Base-by-base conservation (phyloP, 2,797 vertebrate species). In the Bryconaethiops microstoma region DNA sequence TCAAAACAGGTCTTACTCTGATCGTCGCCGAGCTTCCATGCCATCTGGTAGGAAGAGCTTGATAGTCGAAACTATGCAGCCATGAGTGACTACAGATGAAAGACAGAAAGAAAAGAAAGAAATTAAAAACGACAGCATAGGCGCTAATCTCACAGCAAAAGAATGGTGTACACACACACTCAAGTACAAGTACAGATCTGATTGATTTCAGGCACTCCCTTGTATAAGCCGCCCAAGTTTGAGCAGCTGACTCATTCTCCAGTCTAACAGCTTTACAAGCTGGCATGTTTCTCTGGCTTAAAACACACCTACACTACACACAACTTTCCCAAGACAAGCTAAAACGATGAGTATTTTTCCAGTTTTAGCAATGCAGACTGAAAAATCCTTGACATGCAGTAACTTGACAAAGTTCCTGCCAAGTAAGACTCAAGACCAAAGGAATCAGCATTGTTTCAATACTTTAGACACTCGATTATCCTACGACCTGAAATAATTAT, bases 41-140 rank as follows among this genome's bases (percentile, higher is more conserved):
- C 98, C 98, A 93, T 99, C 98, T 88, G 97, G 97, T 89, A 99
- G 95, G 93, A 99, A 99, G 86, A 99, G 95, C 93, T 99, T 99
- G 94, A 99, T 95, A 87, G 97, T 96, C 82, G 98, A 99, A 91
- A 99, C 97, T 92, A 99, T 99, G 92, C 98, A 99, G 91, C 98
- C 97, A 95, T 99, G 98, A 88, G 98, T 99, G 89, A 99, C 98
- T 99, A 89, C 70, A 88, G 86, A 88, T 92, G 92, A 95, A 83
- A 94, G 4, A 82, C 39, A 75, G 54, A 67, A 48, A 60, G 21
- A n/a, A 40, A 4, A 71, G 13, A 21, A 40, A 78, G 7, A 60
- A 25, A 12, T 10, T 7, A 45, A 39, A 8, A 48, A 54, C 48
- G 42, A 39, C 57, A 54, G 25, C 48, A 21, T 8, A 5, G 55